Percentiles rank a stretch among this genome's conserved stretches.
phyloP scores from a whole-genome alignment of 2,888 invertebrate species.

The Lingula anatina region DNA sequence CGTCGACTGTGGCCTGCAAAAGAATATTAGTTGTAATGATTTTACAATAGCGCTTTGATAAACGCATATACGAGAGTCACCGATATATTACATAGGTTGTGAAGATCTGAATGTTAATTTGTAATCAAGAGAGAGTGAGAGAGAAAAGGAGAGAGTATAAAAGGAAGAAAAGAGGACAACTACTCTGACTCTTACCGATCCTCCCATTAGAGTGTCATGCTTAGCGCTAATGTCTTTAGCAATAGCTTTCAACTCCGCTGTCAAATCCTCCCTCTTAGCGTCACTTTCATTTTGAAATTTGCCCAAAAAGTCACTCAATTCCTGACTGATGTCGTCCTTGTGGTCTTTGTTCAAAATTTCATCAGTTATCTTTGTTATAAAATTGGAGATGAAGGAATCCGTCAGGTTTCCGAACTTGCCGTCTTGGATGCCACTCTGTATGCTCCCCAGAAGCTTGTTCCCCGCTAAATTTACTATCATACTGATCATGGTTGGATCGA shows the following conservation, averaged over 20 bases:
- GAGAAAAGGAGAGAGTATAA: too few species aligned
- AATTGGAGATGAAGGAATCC: not conserved
- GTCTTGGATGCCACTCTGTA: too few species aligned
- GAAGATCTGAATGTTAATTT: too few species aligned
- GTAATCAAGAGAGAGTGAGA: too few species aligned
- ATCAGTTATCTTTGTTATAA: not conserved
- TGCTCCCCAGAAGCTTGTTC: too few species aligned
- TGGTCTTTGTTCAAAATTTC: constrained; percentile 3
- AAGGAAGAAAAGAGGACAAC: not conserved
- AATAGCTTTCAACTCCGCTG: not conserved
- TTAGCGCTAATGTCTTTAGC: not conserved
- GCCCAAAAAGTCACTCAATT: constrained; percentile 1
- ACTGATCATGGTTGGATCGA: too few species aligned
- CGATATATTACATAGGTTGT: too few species aligned
- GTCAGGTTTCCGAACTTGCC: not conserved
- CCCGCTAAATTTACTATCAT: too few species aligned
- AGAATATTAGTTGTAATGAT: too few species aligned
- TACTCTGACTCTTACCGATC: not conserved
- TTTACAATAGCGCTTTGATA: too few species aligned
- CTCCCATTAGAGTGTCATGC: not conserved
- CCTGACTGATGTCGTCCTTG: constrained; percentile 3
- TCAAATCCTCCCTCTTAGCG: not conserved
- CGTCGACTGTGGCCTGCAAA: too few species aligned
- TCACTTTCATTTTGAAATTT: not conserved
- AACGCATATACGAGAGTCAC: too few species aligned